Evolutionary conservation across 2,888 invertebrate species (phyloP).

Genomic region (Torymus auratus): DNA sequence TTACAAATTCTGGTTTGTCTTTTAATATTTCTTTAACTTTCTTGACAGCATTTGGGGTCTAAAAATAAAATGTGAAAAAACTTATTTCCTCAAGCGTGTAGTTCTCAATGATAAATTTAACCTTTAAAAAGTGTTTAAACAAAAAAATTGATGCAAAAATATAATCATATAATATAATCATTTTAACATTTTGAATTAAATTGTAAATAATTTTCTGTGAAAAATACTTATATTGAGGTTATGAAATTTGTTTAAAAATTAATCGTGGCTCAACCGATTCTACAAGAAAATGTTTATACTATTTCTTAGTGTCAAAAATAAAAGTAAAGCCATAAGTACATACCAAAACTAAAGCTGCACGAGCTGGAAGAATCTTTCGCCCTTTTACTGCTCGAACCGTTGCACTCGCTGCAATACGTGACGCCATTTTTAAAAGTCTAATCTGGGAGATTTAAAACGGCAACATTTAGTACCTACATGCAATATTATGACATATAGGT

Average conservation of each 20-base stretch:
- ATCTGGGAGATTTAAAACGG: slow-evolving; percentile 19
- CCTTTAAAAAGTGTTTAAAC: too few species aligned
- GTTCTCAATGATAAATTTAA: not conserved
- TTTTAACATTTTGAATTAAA: too few species aligned
- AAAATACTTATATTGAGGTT: too few species aligned
- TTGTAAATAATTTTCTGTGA: too few species aligned
- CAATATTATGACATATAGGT: too few species aligned
- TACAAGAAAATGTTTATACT: not conserved
- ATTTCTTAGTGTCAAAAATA: not conserved
- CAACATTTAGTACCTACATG: not conserved
- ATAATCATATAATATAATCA: too few species aligned
- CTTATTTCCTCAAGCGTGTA: not conserved
- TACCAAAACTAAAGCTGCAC: slow-evolving; percentile 89
- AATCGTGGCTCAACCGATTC: too few species aligned
- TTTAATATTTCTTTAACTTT: slow-evolving; percentile 89
- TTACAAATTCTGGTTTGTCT: slow-evolving; percentile 85
- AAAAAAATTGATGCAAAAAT: too few species aligned
- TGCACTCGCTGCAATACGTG: slow-evolving; percentile 89
- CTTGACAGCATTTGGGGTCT: slow-evolving; percentile 90
- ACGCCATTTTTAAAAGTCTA: slow-evolving; percentile 80
- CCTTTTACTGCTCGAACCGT: slow-evolving; percentile 92
- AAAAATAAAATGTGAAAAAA: slow-evolving; percentile 70
- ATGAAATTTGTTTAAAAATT: too few species aligned
- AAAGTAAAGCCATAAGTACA: slow-evolving; percentile 57
- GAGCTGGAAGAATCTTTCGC: slow-evolving; percentile 86